Base-by-base conservation (phyloP, 2,797 vertebrate genomes). In the Premnoplex brunnescens region DNA sequence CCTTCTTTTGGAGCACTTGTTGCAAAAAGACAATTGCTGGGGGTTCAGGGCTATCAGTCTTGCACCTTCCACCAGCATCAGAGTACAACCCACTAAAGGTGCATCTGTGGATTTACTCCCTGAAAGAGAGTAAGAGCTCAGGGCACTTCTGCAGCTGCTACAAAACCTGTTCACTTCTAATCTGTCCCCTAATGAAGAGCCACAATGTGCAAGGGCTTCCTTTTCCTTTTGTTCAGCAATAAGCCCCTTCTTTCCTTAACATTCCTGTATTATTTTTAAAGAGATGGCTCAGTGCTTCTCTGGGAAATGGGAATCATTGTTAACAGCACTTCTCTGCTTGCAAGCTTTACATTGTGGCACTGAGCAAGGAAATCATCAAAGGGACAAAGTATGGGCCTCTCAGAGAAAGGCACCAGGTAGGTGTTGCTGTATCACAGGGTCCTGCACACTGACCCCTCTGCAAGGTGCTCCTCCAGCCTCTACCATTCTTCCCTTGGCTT, bases 331-430 rank as follows among this genome's bases (percentile, higher is more conserved):
- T 60, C 60, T 85, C 95, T 80, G 77, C 96, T 89, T 36, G 60
- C 80, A 84, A 89, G 91, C 85, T 95, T 92, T 80, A 39, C 95
- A 41, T 55, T 68, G 69, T 76, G 95, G 97, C 93, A 87, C 89
- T 5, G 77, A 95, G 91, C 66, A 32, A 64, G 95, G 92, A 66
- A 96, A 89, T 21, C 81, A 96, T 60, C 58, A 88, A 85, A 96
- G 91, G 89, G 56, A 49, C 18, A 6, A 15, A 84, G 87, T 7
- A 19, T 2, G 27, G 24, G 67, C 46, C 81, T 58, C 63, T 14
- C 14, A n/a, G 71, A 68, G 80, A 48, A 54, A 63, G 76, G 75
- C 71, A 51, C 2, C 1, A 44, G 83, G 67, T 22, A 52, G 95
- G 89, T 41, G 91, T 28, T 85, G 83, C 91, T 67, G 34, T 4